A percentile compares a stretch with the other conserved stretches of the same genome.
These are phyloP conservation scores for Mimachlamys varia DNA, from an alignment of 2,888 invertebrate genomes.

Conservation along the genomic window DNA sequence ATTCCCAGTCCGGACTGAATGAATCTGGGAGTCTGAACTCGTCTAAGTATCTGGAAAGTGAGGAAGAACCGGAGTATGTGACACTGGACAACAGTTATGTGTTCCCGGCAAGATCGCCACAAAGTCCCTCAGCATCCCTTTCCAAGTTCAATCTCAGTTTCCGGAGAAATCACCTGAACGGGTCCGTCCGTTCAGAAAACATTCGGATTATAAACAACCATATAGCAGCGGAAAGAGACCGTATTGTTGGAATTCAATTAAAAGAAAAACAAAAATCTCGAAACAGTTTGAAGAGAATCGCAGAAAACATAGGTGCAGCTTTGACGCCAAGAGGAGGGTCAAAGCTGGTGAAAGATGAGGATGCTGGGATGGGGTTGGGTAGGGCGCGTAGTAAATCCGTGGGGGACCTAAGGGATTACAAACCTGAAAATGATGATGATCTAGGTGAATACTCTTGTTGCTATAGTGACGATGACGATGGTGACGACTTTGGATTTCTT, in stretches of 20 bases:
- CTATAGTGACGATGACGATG: conserved; percentile 72
- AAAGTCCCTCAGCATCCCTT: conserved; percentile 41
- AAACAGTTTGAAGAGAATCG: conserved; percentile 62
- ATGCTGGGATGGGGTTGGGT: conserved; percentile 46
- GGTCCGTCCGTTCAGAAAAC: conserved; percentile 41
- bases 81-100: conserved; percentile 66
- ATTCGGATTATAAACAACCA: conserved; percentile 36
- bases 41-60: conserved; percentile 61
- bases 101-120: conserved; percentile 50
- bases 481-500: conserved; percentile 76
- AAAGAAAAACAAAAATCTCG: conserved; percentile 55
- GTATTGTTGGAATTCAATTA: conserved; percentile 36
- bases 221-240: conserved; percentile 39
- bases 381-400: conserved; percentile 69
- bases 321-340: conserved; percentile 48
- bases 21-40: conserved; percentile 60
- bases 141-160: conserved; percentile 65
- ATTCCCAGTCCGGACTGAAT: conserved; percentile 25
- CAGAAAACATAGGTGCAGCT: conserved; percentile 62
- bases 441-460: conserved; percentile 47
- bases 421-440: conserved; percentile 56
- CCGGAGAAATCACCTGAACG: conserved; percentile 54
- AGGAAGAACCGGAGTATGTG: conserved; percentile 66
- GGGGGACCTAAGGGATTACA: conserved; percentile 63
- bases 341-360: conserved; percentile 24